A percentile compares a stretch with the other conserved stretches of the same genome.
Conservation (phyloP, 2,113 vertebrate species). For the Myxocyprinus asiaticus region DNA sequence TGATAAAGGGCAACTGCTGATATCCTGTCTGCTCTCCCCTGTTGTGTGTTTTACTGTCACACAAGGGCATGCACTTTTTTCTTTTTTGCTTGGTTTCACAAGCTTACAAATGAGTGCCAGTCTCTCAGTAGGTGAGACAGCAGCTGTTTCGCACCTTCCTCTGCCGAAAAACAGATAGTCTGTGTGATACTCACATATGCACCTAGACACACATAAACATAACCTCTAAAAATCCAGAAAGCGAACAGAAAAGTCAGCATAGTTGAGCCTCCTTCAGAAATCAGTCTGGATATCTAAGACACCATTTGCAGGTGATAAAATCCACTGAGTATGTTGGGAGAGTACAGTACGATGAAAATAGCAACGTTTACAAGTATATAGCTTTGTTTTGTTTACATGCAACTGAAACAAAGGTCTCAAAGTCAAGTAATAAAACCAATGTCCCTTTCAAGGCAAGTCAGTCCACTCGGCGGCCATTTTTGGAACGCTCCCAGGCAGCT, state of each 20-base stretch:
- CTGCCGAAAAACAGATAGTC: conserved; percentile 16
- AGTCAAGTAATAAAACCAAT: too few species aligned
- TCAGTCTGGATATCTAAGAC: background rate
- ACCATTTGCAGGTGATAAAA: background rate
- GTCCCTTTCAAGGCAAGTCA: too few species aligned
- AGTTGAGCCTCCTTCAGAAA: background rate
- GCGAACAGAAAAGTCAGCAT: background rate
- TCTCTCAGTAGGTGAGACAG: conserved; percentile 43
- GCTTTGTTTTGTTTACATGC: too few species aligned
- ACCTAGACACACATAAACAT: conserved; percentile 7
- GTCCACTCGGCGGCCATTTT: too few species aligned
- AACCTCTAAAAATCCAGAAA: background rate
- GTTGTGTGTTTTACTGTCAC: conserved; percentile 18
- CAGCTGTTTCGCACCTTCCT: conserved; percentile 40
- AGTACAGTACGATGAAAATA: too few species aligned
- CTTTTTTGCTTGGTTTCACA: conserved; percentile 20
- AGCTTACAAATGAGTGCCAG: conserved; percentile 17
- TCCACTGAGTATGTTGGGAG: too few species aligned
- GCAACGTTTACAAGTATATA: too few species aligned
- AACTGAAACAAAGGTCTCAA: too few species aligned
- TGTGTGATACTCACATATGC: background rate
- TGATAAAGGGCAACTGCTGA: conserved; percentile 13
- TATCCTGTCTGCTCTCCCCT: conserved; percentile 15
- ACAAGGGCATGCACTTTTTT: background rate
- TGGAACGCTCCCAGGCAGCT: too few species aligned